phyloP scores from a whole-genome alignment of 2,113 vertebrate species.

The Cynoglossus semilaevis region DNA sequence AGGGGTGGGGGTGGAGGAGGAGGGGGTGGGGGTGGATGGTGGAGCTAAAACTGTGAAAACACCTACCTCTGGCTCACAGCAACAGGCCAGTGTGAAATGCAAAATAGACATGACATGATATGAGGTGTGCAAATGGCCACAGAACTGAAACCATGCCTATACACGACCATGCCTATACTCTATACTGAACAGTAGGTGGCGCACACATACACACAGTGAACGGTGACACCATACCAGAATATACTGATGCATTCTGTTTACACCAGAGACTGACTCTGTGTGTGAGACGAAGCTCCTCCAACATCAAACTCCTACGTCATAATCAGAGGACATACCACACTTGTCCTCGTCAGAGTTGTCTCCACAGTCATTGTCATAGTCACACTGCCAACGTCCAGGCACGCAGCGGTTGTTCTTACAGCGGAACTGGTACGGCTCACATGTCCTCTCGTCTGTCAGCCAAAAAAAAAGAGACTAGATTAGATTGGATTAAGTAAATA shows the following conservation, averaged over 20 bases:
- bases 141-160: slow-evolving; percentile 36
- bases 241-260: slow-evolving; percentile 5
- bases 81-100: slow-evolving; percentile 88
- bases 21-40: slow-evolving; percentile 25
- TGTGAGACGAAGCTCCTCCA: not conserved
- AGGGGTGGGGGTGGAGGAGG: slow-evolving; percentile 20
- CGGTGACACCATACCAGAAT: slow-evolving; percentile 23
- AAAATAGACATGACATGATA: slow-evolving; percentile 91
- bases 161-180: slow-evolving; percentile 21
- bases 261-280: not conserved
- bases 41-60: slow-evolving; percentile 67
- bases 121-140: slow-evolving; percentile 86
- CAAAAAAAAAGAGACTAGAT: not conserved
- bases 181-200: slow-evolving; percentile 8
- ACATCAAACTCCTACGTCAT: not conserved
- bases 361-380: slow-evolving; percentile 95
- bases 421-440: slow-evolving; percentile 97
- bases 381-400: slow-evolving; percentile 95
- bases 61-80: slow-evolving; percentile 93
- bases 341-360: slow-evolving; percentile 95
- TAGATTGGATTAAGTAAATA: too few relatives aligned
- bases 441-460: slow-evolving; percentile 88
- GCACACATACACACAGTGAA: slow-evolving; percentile 26
- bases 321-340: slow-evolving; percentile 82
- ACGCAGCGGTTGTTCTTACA: slow-evolving; percentile 98